Conservation (phyloP, 2,797 vertebrate species). For the Phrynocephalus forsythii region DNA sequence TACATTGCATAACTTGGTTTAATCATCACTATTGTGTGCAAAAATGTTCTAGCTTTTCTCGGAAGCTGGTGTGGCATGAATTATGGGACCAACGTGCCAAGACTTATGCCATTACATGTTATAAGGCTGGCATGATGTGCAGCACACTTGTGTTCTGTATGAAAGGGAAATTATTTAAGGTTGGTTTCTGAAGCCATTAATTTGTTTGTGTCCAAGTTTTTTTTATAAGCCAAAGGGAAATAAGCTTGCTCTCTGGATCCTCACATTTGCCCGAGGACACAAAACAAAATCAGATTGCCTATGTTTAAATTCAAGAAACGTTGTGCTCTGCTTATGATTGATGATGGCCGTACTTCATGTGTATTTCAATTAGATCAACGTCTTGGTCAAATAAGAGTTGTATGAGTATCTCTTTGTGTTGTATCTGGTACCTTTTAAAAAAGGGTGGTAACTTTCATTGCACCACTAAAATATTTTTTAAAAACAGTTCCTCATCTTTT, state of each 20-base stretch:
- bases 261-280: background rate
- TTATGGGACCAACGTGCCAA: background rate
- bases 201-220: background rate
- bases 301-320: background rate
- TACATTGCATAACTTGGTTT: background rate
- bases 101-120: background rate
- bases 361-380: background rate
- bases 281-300: background rate
- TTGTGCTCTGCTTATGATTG: background rate
- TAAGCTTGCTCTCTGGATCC: background rate
- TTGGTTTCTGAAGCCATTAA: constrained; percentile 1
- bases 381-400: background rate
- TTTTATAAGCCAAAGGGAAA: background rate
- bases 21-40: background rate
- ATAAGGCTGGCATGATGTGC: background rate
- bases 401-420: background rate
- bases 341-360: no score
- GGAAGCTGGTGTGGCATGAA: background rate
- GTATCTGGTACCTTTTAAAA: background rate
- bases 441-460: background rate
- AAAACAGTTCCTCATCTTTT: background rate
- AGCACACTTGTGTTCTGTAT: background rate
- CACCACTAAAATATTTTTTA: background rate
- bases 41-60: constrained; percentile 3
- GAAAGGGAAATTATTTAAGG: background rate